Percentiles rank a stretch among this genome's conserved stretches.
These are phyloP conservation scores for Apomyelois bistriatella DNA, from an alignment of 2,888 invertebrate species.

Conservation along the genomic window DNA sequence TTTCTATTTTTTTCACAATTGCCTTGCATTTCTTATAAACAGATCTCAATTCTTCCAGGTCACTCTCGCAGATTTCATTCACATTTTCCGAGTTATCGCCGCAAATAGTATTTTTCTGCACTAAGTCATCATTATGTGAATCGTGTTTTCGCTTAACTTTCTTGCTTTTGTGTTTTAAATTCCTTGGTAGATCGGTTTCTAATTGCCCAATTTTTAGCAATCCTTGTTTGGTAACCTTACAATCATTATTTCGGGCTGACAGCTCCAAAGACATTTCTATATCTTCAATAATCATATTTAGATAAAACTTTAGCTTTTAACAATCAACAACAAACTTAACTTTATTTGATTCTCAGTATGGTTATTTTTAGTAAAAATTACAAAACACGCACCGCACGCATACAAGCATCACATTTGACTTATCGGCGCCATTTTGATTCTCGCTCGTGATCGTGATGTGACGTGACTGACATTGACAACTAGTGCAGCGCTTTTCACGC, in stretches of 20 bases:
- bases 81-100: constrained; percentile 15
- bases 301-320: too few species aligned
- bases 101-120: constrained; percentile 14
- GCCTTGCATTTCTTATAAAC: constrained; percentile 59
- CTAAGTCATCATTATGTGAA: constrained; percentile 6
- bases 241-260: constrained; percentile 22
- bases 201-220: background rate
- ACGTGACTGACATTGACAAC: too few species aligned
- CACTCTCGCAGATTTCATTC: constrained; percentile 37
- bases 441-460: too few species aligned
- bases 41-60: constrained; percentile 51
- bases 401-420: too few species aligned
- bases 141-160: constrained; percentile 16
- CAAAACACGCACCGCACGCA: too few species aligned
- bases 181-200: background rate
- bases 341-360: too few species aligned
- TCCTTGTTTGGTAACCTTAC: background rate
- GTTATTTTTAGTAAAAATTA: too few species aligned
- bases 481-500: too few species aligned
- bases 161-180: constrained; percentile 32
- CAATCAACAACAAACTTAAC: too few species aligned
- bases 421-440: too few species aligned
- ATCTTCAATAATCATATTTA: constrained; percentile 38
- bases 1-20: constrained; percentile 56
- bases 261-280: constrained; percentile 33